Evolutionary conservation across 2,113 vertebrate genomes (phyloP), one percentile per base, ranked within the genome.

Genomic region (Colistium nudipinnis): DNA sequence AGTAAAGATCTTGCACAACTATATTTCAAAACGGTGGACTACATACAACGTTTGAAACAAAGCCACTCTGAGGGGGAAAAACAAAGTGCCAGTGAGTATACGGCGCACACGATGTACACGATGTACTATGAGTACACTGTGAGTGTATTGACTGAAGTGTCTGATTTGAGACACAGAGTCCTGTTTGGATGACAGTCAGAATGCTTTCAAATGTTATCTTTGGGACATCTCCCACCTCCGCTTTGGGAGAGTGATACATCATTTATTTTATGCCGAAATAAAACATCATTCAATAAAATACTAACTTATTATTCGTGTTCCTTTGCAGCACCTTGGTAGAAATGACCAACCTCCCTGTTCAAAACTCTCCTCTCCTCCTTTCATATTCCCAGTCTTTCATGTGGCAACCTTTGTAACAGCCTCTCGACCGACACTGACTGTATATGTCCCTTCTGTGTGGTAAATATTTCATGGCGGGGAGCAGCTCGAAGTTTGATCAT

Each of bases 401-500:
- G 80, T 81, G 55, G 54, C 81, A n/a, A 86, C 85, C 89, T 90
- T 87, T 81, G 83, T 81, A 75, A 73, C 66, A 62, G 47, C 30
- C 77, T 71, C 86, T 81, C 60, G 38, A 67, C 87, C 67, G 64
- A 82, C 83, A 71, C 66, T 71, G 79, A 70, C 78, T 87, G 84
- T 86, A 83, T 79, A 78, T 73, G 86, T 91, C 84, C 83, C 86
- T 76, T 81, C 87, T 87, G 82, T 79, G 69, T 70, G 66, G 78
- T 91, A 81, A 92, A 91, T 92, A 91, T 92, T 92, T 90, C 78
- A 91, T 91, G 80, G 79, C 27, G 70, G 79, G 86, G 81, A 89
- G 87, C 82, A 71, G 87, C 82, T 78, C 73, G 0, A 76, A 89
- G 87, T 88, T 89, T 91, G 84, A 91, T 91, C 88, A 27, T 89